Percentiles rank a stretch among this genome's conserved stretches.
Conservation (phyloP, 2,888 invertebrate species). For the Synergus gifuensis region DNA sequence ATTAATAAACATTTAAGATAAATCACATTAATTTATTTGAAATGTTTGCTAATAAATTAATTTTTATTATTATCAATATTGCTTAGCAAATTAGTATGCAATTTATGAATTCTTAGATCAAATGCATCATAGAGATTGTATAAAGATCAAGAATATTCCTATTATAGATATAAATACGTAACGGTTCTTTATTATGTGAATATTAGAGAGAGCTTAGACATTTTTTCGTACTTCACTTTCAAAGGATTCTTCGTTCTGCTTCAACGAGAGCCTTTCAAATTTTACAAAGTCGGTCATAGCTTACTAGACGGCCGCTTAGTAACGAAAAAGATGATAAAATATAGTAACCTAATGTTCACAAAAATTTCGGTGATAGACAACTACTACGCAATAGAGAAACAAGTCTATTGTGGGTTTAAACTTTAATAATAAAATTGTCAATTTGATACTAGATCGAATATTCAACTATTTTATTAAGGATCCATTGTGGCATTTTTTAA, state of each 20-base stretch:
- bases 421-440: not conserved
- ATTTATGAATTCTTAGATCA: constrained; percentile 16
- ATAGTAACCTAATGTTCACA: not conserved
- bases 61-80: not conserved
- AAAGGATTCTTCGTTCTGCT: constrained; percentile 12
- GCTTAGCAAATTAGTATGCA: not conserved
- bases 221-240: not conserved
- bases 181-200: constrained; percentile 3
- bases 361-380: not conserved
- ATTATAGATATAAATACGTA: not conserved
- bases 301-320: not conserved
- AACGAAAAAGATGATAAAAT: constrained; percentile 7
- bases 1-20: not conserved
- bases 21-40: not conserved
- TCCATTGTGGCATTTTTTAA: not conserved
- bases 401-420: not conserved
- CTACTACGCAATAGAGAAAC: not conserved
- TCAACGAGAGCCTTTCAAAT: not conserved
- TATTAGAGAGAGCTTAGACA: not conserved
- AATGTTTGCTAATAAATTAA: not conserved
- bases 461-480: not conserved
- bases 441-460: not conserved
- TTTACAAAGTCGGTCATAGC: not conserved
- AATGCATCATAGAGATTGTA: constrained; percentile 11
- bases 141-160: not conserved